Evolutionary conservation across 2,797 vertebrate genomes (phyloP).

Genomic region (Microctenopoma steveboyesi): DNA sequence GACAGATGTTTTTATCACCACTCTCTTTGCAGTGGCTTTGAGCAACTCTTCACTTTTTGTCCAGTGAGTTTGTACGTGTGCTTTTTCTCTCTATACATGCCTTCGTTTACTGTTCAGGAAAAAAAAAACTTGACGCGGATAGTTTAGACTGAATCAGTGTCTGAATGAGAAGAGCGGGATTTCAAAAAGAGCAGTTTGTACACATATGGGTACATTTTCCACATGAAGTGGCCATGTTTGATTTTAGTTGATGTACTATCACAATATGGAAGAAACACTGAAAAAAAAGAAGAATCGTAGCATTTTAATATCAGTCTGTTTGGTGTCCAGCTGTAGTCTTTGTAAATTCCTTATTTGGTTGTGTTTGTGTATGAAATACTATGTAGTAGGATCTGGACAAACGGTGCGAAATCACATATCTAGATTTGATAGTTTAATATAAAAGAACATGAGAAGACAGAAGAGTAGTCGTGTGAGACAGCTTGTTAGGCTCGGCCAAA

Average conservation of each 20-base stretch:
- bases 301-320: constrained; percentile 76
- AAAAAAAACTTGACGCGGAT: constrained; percentile 60
- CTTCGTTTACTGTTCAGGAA: constrained; percentile 74
- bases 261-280: constrained; percentile 54
- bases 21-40: constrained; percentile 72
- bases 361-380: constrained; percentile 71
- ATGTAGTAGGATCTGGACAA: constrained; percentile 65
- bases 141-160: constrained; percentile 47
- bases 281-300: constrained; percentile 66
- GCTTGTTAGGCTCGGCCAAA: constrained; percentile 55
- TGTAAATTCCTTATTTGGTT: constrained; percentile 76
- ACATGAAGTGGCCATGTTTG: constrained; percentile 64
- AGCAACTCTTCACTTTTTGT: constrained; percentile 73
- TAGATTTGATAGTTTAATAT: constrained; percentile 52
- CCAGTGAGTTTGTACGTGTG: constrained; percentile 67
- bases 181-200: constrained; percentile 64
- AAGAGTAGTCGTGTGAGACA: constrained; percentile 23
- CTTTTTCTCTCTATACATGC: constrained; percentile 67
- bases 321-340: constrained; percentile 75
- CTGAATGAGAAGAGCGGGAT: constrained; percentile 42
- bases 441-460: constrained; percentile 27
- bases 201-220: constrained; percentile 54
- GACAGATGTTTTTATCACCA: constrained; percentile 64
- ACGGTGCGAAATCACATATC: constrained; percentile 63
- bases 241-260: constrained; percentile 71